A percentile compares a stretch with the other conserved stretches of the same genome.
phyloP scores from a whole-genome alignment of 2,113 vertebrate species.

The Megalops atlanticus region DNA sequence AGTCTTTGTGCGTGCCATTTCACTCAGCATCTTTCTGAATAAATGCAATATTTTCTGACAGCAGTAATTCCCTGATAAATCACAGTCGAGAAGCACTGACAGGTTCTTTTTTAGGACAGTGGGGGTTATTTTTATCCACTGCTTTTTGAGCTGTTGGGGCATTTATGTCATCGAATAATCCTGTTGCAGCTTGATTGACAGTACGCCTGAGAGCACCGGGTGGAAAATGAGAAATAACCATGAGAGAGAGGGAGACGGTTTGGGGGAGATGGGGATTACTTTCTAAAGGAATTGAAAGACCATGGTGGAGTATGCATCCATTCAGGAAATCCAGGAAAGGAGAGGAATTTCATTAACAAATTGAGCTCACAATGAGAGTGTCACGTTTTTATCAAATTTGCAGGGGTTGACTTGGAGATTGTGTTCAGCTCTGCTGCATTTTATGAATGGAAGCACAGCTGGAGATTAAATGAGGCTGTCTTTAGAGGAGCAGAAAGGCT shows the following conservation, averaged over 20 bases:
- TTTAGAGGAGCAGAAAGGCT: not conserved
- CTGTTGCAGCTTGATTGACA: conserved; percentile 16
- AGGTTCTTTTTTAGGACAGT: not conserved
- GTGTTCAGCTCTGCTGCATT: not conserved
- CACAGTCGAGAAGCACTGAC: not conserved
- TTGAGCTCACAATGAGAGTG: not conserved
- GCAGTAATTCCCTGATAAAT: not conserved
- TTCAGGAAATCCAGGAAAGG: not conserved
- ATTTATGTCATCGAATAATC: conserved; percentile 10
- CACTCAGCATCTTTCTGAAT: not conserved
- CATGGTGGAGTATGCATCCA: not conserved
- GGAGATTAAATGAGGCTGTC: not conserved
- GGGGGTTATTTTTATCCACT: not conserved
- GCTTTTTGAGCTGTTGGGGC: not conserved
- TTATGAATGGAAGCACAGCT: not conserved
- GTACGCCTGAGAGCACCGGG: not conserved
- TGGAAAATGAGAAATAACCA: not conserved
- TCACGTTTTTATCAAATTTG: conserved; percentile 3
- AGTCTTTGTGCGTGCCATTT: not conserved
- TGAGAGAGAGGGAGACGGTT: not conserved
- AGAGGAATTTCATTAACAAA: conserved; percentile 19
- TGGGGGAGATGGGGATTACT: not conserved
- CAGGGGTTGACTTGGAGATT: not conserved
- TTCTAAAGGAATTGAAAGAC: conserved; percentile 5
- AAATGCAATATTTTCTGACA: not conserved